Evolutionary conservation across 2,888 invertebrate genomes (phyloP), one percentile per base, ranked within the genome.

Genomic region (Hedychridium roseum): DNA sequence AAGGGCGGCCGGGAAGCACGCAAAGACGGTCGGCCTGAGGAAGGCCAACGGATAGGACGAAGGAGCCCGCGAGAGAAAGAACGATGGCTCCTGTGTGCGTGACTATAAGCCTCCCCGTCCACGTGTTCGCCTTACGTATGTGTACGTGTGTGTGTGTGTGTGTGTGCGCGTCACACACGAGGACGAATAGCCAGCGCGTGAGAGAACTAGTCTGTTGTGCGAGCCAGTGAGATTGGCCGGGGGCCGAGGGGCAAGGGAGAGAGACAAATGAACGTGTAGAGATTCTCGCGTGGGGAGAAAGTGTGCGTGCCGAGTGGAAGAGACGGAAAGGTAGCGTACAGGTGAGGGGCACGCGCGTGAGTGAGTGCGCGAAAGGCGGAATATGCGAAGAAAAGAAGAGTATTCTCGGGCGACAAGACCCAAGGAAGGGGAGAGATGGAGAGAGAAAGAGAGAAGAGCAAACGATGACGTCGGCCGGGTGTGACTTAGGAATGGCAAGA

Each of bases 401-500:
- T 34, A 31, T 28, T 43, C 45, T 35, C 43, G 43, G 51, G 47
- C 32, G 30, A 43, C 26, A 40, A 18, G 45, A 37, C 32, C 44
- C 30, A 27, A 21, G 44, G 32, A 28, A 16, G 50, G 26, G 30
- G 31, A 35, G 38, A 47, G 45, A n/a, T n/a, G n/a, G n/a, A n/a
- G n/a, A n/a, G n/a, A n/a, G n/a, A n/a, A 53, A 36, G 47, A 44
- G 43, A 36, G 36, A 54, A 42, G 34, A 31, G 41, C 55, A 43
- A 41, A 54, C 39, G 45, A 50, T 44, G 47, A 50, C 46, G 43
- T 43, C 40, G 35, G 41, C 35, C n/a, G 39, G 31, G 48, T 50
- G 46, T 38, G 49, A 52, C 43, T 45, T 46, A 50, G 47, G 28
- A 50, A 54, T 37, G 41, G 37, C 31, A 51, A n/a, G 17, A 2